Conservation (phyloP, 2,797 vertebrate species). For the Lepidocolaptes lacrymiger region DNA sequence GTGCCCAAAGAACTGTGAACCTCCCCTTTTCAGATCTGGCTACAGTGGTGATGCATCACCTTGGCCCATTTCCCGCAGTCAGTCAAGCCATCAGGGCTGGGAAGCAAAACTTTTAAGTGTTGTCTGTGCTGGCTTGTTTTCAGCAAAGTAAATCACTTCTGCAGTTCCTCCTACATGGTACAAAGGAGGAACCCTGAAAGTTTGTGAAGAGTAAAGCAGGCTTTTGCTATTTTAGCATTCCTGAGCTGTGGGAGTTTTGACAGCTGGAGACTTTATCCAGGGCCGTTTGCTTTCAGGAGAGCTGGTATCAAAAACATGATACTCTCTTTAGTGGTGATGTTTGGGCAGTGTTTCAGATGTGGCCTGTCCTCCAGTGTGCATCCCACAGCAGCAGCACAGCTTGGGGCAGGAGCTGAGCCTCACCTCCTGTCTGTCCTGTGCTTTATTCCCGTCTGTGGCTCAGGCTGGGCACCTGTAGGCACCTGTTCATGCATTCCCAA, state of each 20-base stretch:
- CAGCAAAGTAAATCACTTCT: slow-evolving; percentile 5
- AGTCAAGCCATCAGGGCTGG: background rate
- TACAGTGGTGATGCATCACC: background rate
- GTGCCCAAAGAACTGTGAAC: background rate
- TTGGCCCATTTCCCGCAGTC: background rate
- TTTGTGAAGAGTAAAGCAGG: background rate
- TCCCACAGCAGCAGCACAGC: rapidly evolving
- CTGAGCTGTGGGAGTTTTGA: background rate
- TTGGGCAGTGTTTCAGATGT: background rate
- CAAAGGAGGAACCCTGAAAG: background rate
- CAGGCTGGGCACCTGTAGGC: background rate
- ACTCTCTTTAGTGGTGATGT: background rate
- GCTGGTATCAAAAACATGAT: background rate
- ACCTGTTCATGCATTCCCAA: background rate
- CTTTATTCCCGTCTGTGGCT: background rate
- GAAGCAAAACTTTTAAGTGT: background rate
- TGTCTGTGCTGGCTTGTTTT: background rate
- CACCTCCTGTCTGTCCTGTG: background rate
- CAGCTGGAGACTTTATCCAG: background rate
- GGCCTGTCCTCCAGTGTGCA: background rate
- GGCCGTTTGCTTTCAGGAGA: background rate
- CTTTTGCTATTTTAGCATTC: slow-evolving; percentile 12
- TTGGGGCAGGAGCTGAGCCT: background rate
- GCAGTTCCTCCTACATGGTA: background rate
- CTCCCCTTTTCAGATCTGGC: background rate